Conservation (phyloP, 2,888 invertebrate species). For the Zygogramma bicolorata region DNA sequence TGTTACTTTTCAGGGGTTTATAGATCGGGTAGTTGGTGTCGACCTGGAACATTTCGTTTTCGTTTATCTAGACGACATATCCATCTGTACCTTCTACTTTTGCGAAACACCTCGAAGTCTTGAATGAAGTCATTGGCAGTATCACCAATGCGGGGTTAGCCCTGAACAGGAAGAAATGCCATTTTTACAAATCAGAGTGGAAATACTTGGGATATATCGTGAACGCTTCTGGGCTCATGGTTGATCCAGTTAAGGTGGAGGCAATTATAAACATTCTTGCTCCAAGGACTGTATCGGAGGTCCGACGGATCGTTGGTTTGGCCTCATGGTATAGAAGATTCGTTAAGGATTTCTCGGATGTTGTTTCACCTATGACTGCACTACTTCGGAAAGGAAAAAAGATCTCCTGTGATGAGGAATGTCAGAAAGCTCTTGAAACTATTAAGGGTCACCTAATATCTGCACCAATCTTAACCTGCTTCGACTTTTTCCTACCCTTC, state of each 20-base stretch:
- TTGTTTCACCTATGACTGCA: conserved; percentile 29
- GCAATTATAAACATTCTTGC: conserved; percentile 10
- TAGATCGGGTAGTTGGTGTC: conserved; percentile 45
- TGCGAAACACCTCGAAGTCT: conserved; percentile 34
- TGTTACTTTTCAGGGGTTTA: conserved; percentile 48
- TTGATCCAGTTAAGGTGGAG: conserved; percentile 23
- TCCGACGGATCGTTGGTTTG: conserved; percentile 30
- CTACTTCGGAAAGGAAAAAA: conserved; percentile 25
- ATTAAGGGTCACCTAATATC: conserved; percentile 18
- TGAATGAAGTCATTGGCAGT: conserved; percentile 43
- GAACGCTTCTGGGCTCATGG: conserved; percentile 4
- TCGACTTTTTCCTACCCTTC: conserved; percentile 18
- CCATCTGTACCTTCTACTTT: conserved; percentile 42
- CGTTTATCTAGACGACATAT: conserved; percentile 50
- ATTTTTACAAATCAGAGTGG: conserved; percentile 18
- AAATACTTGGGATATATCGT: conserved; percentile 27
- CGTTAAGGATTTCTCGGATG: conserved; percentile 28
- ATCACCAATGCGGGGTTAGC: conserved; percentile 43
- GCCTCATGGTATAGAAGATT: conserved; percentile 37
- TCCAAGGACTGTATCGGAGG: conserved; percentile 30
- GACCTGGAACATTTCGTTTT: conserved; percentile 47
- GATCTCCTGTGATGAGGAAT: conserved; percentile 11
- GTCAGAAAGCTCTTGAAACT: conserved; percentile 10
- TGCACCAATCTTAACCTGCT: conserved; percentile 24
- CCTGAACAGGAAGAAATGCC: conserved; percentile 33